These are phyloP conservation scores for Nesoenas mayeri DNA, from an alignment of 2,113 vertebrate species.

Conservation along the genomic window DNA sequence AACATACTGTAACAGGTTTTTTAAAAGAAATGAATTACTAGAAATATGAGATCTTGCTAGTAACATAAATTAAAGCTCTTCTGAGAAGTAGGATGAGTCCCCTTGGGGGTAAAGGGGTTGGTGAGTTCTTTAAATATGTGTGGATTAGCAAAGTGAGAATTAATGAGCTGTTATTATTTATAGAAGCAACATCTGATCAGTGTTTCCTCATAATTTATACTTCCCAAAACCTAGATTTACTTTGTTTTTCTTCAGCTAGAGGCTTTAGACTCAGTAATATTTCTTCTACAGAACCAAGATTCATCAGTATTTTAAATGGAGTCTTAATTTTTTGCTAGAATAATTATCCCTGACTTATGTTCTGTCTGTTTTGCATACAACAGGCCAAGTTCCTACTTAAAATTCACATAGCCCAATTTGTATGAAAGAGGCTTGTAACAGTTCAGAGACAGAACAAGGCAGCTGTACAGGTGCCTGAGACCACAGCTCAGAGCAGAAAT, in stretches of 20 bases:
- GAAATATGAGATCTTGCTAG: conserved; percentile 41
- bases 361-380: background rate
- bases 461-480: background rate
- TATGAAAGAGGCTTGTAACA: background rate
- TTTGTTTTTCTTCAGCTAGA: background rate
- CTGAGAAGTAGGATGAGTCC: conserved; percentile 27
- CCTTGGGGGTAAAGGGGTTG: background rate
- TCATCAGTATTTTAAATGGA: background rate
- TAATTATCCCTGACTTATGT: conserved; percentile 4
- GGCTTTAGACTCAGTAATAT: background rate
- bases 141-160: conserved; percentile 49
- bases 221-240: background rate
- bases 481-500: background rate
- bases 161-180: conserved; percentile 66
- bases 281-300: background rate
- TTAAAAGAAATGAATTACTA: conserved; percentile 32
- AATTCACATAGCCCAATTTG: background rate
- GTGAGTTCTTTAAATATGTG: conserved; percentile 27
- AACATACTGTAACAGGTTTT: conserved; percentile 20
- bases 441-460: background rate
- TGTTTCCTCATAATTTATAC: conserved; percentile 10
- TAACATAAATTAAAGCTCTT: conserved; percentile 40
- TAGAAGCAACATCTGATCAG: conserved; percentile 50
- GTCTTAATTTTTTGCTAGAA: conserved; percentile 1
- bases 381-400: background rate